Percentiles rank a stretch among this genome's conserved stretches.
Evolutionary conservation across 2,888 invertebrate genomes (phyloP).

Genomic region (Aspidiotus rigidus): DNA sequence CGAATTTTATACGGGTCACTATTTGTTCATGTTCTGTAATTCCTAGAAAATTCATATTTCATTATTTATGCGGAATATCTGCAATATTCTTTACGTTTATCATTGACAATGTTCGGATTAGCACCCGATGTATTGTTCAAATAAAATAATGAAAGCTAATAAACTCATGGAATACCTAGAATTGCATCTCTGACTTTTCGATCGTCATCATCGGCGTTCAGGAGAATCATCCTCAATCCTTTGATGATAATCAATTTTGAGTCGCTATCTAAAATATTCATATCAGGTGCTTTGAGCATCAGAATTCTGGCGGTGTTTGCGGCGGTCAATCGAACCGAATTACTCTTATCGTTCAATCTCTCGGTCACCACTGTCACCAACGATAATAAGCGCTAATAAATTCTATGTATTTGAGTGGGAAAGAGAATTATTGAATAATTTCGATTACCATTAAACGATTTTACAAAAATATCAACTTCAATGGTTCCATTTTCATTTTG

Average conservation of each 20-base stretch:
- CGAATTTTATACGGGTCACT: not conserved
- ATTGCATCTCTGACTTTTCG: conserved; percentile 1
- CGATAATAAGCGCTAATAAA: not conserved
- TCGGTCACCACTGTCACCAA: not conserved
- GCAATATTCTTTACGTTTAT: no score
- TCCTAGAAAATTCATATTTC: conserved; percentile 6
- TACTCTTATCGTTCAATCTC: conserved; percentile 12
- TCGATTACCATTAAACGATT: conserved; percentile 8
- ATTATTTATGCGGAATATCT: not conserved
- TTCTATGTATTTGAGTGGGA: not conserved
- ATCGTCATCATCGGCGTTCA: not conserved
- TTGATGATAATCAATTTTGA: conserved; percentile 1
- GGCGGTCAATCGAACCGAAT: conserved; percentile 16
- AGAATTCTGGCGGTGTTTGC: not conserved
- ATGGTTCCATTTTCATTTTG: not conserved
- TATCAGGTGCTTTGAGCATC: not conserved
- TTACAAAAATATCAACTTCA: not conserved
- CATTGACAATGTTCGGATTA: no score
- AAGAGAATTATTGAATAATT: not conserved
- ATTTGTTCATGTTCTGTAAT: not conserved
- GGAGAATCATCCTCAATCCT: not conserved
- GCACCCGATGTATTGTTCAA: no score
- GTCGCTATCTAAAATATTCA: not conserved
- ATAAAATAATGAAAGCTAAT: not conserved
- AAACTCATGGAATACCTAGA: not conserved